Evolutionary conservation across 2,888 invertebrate species (phyloP), one percentile per base, ranked within the genome.

Genomic region (Sinhomidia bicolor): DNA sequence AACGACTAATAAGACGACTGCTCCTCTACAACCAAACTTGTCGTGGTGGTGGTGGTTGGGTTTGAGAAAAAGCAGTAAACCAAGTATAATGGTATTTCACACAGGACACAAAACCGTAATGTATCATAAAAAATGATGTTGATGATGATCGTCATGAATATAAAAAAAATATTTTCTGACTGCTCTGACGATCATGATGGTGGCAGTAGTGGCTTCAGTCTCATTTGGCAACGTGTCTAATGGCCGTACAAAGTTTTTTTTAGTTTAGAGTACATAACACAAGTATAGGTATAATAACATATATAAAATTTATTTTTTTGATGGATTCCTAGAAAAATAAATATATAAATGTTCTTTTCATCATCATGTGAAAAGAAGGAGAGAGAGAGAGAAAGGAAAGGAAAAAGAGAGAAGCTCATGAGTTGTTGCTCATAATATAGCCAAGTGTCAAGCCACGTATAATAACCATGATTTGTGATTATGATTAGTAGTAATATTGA

Each of bases 381-480:
- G 57, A 62, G 74, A 23, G 62, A 26, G 41, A 36, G 57, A 54
- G 36, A 36, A 57, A 44, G 62, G 36, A 17, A 29, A 79, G 23
- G 81, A 32, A 41, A 65, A n/a, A 17, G 23, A 36, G 82, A 65
- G 51, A 71, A 84, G 83, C 76, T 84, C 74, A 84, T 71, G 82
- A 80, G 62, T 62, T 78, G 78, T 78, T 78, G 78, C 78, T 78
- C 57, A 78, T 78, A 57, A 78, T 54, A 78, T 78, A 32, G 78
- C 78, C 78, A 78, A 78, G 78, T 54, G 83, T 74, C 83, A 74
- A 60, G 85, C 85, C 76, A 78, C 71, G 84, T 84, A 78, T 78
- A 89, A 89, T 89, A 89, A 89, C 80, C 85, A 89, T 89, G 88
- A 89, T 89, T 89, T 89, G 88, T 89, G 88, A 89, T 89, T 89